Evolutionary conservation across 2,888 invertebrate genomes (phyloP), one percentile per base, ranked within the genome.

Genomic region (Phyto melanocephala): DNA sequence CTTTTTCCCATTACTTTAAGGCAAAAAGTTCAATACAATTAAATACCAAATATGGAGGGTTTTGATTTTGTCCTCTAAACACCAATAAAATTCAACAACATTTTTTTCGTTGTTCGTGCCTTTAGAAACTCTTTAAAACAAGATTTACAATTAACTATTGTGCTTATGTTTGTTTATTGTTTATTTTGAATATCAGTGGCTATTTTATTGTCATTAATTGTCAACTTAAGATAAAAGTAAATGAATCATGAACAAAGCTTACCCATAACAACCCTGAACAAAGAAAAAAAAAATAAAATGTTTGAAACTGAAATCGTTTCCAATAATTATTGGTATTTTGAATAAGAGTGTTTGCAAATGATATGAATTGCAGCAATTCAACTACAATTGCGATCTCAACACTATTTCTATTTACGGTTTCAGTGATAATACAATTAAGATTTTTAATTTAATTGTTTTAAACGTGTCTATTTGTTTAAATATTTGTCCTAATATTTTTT

Each of bases 191-290:
- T 54, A 76, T 75, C 82, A 67, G 75, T 82, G 67, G 82, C 75
- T 67, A 67, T 67, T 82, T 76, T 75, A 75, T 72, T 79, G 79
- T 76, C 65, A 71, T 79, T 82, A 82, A 79, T 82, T 82, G 75
- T 62, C 82, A 67, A 71, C 79, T 79, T 82, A 82, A 82, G 82
- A 82, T 79, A 76, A 79, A 60, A 82, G 60, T 54, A 35, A 40
- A 47, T n/a, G 65, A 50, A 58, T 40, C 37, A n/a, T 52, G 5
- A 33, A 37, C 35, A 13, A 15, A 33, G 17, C n/a, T n/a, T n/a
- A n/a, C 40, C 20, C 37, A 37, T 50, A 35, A 47, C 52, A 67
- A 67, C 37, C 24, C n/a, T n/a, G n/a, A n/a, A n/a, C n/a, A n/a
- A n/a, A n/a, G n/a, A n/a, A n/a, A n/a, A n/a, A n/a, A n/a, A n/a